These are phyloP conservation scores for Cryptotis parvus DNA, from an alignment of 2,113 vertebrate species.

Conservation along the genomic window DNA sequence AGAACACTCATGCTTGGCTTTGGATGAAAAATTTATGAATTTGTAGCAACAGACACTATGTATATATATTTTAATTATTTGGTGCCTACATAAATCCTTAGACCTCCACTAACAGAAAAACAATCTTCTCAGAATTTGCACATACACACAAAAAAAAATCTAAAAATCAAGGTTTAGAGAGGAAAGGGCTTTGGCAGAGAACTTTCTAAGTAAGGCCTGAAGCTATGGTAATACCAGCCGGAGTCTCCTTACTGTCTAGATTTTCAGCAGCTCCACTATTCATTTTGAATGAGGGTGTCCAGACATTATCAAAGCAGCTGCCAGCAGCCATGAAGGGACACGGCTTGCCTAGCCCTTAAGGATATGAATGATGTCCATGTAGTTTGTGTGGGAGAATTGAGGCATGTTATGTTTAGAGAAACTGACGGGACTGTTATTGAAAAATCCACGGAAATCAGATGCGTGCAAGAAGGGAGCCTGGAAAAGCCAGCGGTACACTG, in stretches of 20 bases:
- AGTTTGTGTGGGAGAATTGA: neutral
- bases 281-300: constrained; percentile 77
- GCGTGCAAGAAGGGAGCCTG: constrained; percentile 77
- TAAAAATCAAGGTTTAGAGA: neutral
- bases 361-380: constrained; percentile 2
- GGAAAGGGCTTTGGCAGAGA: neutral
- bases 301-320: neutral
- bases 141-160: neutral
- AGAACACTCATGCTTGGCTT: constrained; percentile 37
- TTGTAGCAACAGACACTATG: constrained; percentile 18
- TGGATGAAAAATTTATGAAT: constrained; percentile 73
- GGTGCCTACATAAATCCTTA: neutral
- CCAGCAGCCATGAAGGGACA: neutral
- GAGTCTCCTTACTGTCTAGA: constrained; percentile 74
- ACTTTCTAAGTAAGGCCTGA: neutral
- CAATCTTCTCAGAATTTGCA: neutral
- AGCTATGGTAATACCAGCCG: neutral
- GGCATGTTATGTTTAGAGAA: constrained; percentile 84
- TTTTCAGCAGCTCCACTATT: constrained; percentile 67
- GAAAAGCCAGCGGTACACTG: constrained; percentile 83
- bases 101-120: neutral
- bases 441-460: constrained; percentile 71
- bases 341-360: neutral
- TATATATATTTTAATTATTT: neutral
- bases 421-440: constrained; percentile 80